Evolutionary conservation across 2,797 vertebrate species (phyloP), one percentile per base, ranked within the genome.

Genomic region (Oreonectes daqikongensis): DNA sequence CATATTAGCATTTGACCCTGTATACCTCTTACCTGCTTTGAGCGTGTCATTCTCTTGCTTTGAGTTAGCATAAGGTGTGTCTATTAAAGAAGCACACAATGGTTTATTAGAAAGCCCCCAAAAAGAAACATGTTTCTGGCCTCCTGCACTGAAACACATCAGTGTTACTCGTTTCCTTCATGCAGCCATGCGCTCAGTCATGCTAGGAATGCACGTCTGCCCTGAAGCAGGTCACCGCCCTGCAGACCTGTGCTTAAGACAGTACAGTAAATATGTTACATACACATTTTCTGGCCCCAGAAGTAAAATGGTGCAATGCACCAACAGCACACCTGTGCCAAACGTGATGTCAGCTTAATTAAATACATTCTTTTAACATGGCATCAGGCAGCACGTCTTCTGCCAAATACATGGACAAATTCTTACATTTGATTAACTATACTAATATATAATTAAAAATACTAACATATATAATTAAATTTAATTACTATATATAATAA

Each of bases 191-290:
- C 72, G 48, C 35, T 76, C 44, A 67, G 78, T 77, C 55, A 87
- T 84, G 86, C 78, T 20, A 86, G 80, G 85, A 89, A 89, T 89
- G 85, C 65, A 63, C 69, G 30, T 86, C 69, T 81, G 57, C 69
- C 72, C 35, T 38, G 40, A 72, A 30, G 2, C 77, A 71, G 77
- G 50, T 69, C 71, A 40, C 79, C 24, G 40, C 68, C 67, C 40
- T 48, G 8, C 22, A 79, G 28, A 73, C 70, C 79, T 73, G 44
- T 18, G 18, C 48, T 20, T n/a, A 8, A n/a, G 48, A 17, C 32
- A 28, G 55, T 77, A 66, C 69, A 50, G 28, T 40, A 65, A 61
- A 75, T 75, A 75, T 68, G 5, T 12, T 52, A n/a, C 5, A 35
- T 38, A 42, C 26, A 22, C 32, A 4, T 76, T 72, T 24, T 48